Evolutionary conservation across 2,113 vertebrate genomes (phyloP).

Genomic region (Smithornis capensis): DNA sequence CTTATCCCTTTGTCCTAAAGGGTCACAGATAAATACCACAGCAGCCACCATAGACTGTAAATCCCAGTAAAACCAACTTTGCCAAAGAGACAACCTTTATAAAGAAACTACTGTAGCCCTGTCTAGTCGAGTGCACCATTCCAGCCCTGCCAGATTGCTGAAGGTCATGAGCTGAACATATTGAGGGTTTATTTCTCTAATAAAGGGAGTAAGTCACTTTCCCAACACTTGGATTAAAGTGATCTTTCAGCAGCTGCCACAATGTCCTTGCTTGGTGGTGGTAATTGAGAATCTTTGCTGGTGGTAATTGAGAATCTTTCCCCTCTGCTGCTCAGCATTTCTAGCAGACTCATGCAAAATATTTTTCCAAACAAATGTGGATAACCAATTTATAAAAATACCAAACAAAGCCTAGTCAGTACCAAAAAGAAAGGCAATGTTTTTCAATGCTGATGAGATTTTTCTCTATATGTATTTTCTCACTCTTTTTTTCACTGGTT

Average conservation of each 20-base stretch:
- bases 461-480: constrained; percentile 8
- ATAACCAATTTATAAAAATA: background rate
- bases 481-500: background rate
- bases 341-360: background rate
- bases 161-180: background rate
- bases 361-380: background rate
- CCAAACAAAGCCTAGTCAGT: background rate
- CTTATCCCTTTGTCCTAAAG: background rate
- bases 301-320: background rate
- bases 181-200: constrained; percentile 4
- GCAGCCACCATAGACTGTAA: background rate
- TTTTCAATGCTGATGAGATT: background rate
- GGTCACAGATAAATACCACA: background rate
- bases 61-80: background rate
- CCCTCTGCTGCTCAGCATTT: background rate
- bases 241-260: constrained; percentile 40
- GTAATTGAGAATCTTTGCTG: background rate
- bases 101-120: background rate
- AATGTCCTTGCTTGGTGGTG: background rate
- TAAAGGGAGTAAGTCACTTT: constrained; percentile 1
- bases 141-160: background rate
- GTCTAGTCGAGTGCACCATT: background rate
- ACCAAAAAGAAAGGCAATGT: background rate
- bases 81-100: constrained; percentile 31
- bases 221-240: constrained; percentile 4